Conservation (phyloP, 2,888 invertebrate genomes). For the Blastobasis adustella region DNA sequence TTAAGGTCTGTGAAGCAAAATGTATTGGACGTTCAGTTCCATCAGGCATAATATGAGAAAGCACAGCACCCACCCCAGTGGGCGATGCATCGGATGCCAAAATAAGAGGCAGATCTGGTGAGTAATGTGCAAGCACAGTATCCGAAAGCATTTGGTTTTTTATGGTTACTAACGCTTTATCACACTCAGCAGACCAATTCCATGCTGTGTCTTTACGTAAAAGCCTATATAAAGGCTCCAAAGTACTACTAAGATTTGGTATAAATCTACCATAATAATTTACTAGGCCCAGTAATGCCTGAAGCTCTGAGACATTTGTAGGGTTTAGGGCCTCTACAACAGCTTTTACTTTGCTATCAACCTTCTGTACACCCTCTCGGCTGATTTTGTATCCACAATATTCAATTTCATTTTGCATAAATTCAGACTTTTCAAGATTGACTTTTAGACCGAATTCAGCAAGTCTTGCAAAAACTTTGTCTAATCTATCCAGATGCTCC, state of each 20-base stretch:
- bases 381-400: background rate
- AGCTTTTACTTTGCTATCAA: background rate
- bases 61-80: conserved; percentile 4
- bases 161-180: background rate
- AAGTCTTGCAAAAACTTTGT: background rate
- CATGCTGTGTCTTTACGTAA: background rate
- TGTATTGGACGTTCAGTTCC: conserved; percentile 1
- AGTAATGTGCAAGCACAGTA: background rate
- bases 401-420: conserved; percentile 1
- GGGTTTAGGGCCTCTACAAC: background rate
- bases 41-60: conserved; percentile 5
- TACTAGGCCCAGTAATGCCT: background rate
- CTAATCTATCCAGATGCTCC: background rate
- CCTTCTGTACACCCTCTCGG: background rate
- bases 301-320: background rate
- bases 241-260: background rate
- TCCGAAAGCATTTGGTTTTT: conserved; percentile 1
- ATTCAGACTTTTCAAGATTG: background rate
- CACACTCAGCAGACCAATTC: conserved; percentile 2
- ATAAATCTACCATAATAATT: background rate
- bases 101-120: background rate
- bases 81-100: conserved; percentile 7
- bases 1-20: conserved; percentile 2
- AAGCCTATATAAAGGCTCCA: background rate
- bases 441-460: background rate